Conservation (phyloP, 2,797 vertebrate species). For the Falco berigora region DNA sequence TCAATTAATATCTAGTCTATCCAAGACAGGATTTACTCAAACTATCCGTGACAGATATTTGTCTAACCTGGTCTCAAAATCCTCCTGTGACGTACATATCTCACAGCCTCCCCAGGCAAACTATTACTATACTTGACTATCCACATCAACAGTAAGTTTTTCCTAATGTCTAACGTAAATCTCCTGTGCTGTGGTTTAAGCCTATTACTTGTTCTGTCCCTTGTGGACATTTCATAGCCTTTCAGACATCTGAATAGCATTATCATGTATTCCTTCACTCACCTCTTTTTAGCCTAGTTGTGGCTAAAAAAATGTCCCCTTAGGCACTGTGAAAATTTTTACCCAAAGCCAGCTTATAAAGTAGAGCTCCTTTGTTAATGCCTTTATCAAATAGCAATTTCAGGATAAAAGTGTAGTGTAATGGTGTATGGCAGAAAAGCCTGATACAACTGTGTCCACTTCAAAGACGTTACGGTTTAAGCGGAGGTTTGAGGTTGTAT, state of each 20-base stretch:
- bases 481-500: not conserved
- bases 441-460: not conserved
- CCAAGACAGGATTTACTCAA: not conserved
- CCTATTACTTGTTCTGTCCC: constrained; percentile 38
- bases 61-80: constrained; percentile 15
- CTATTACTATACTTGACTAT: not conserved
- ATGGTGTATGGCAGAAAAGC: not conserved
- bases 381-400: constrained; percentile 3
- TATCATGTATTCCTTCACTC: not conserved
- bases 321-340: constrained; percentile 24
- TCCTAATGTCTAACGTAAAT: constrained; percentile 35
- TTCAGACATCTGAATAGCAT: constrained; percentile 20
- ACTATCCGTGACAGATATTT: not conserved
- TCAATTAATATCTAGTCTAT: not conserved
- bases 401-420: not conserved
- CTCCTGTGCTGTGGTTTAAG: not conserved
- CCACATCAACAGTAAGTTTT: not conserved
- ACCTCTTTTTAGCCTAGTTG: not conserved
- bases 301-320: constrained; percentile 9
- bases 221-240: constrained; percentile 34
- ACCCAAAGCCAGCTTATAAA: not conserved
- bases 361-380: constrained; percentile 4
- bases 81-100: not conserved
- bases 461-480: not conserved
- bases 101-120: not conserved